phyloP scores from a whole-genome alignment of 2,797 vertebrate species.

The Cossypha caffra region DNA sequence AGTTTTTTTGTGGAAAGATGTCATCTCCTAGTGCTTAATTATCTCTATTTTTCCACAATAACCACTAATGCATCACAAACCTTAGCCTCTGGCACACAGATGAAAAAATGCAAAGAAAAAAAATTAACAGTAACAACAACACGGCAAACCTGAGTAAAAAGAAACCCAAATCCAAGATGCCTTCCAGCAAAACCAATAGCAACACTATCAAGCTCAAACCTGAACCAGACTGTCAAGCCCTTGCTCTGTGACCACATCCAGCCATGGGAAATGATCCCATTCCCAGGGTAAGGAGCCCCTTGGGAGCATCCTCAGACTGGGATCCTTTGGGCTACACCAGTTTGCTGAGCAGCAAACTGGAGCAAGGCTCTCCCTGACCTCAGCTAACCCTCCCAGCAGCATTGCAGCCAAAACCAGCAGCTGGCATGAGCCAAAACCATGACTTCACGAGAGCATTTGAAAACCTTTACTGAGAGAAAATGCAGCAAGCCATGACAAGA shows the following conservation, averaged over 20 bases:
- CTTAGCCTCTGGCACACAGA: neutral
- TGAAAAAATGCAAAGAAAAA: neutral
- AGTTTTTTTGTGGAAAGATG: neutral
- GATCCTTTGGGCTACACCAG: neutral
- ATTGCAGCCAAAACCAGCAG: constrained; percentile 29
- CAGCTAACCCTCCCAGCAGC: constrained; percentile 44
- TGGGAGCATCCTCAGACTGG: neutral
- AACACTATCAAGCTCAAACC: neutral
- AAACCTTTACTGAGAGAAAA: constrained; percentile 61
- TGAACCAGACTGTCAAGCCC: neutral
- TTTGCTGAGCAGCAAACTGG: neutral
- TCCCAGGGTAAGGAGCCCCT: neutral
- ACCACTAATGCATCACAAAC: neutral
- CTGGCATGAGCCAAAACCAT: constrained; percentile 49
- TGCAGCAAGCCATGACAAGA: constrained; percentile 47
- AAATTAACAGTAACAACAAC: neutral
- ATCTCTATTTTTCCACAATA: neutral
- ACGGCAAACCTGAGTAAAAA: neutral
- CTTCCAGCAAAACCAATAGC: neutral
- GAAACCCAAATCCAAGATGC: neutral
- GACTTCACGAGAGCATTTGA: constrained; percentile 52
- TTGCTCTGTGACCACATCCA: neutral
- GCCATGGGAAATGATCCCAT: neutral
- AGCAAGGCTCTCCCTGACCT: constrained; percentile 34
- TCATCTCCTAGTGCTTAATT: neutral